phyloP scores from a whole-genome alignment of 2,797 vertebrate genomes.

The Danionella dracula region DNA sequence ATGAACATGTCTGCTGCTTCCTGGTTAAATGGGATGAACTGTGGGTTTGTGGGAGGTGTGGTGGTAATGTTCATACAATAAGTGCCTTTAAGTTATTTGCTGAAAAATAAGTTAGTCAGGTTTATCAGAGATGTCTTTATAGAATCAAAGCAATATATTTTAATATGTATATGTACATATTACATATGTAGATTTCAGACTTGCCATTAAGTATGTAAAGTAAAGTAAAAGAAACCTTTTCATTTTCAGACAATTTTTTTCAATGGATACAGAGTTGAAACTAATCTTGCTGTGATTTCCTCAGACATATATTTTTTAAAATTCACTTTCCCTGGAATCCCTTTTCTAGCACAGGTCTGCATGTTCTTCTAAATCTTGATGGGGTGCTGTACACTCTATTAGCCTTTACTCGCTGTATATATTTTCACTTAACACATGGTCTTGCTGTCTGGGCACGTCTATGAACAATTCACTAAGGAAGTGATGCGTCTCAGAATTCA shows the following conservation, averaged over 20 bases:
- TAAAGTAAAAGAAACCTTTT: too few relatives aligned
- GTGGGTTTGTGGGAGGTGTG: not conserved
- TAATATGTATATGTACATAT: too few relatives aligned
- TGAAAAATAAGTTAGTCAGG: slow-evolving; percentile 61
- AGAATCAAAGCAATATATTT: too few relatives aligned
- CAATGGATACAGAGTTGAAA: not conserved
- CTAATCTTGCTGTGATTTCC: not conserved
- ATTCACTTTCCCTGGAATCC: not conserved
- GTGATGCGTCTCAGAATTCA: not conserved
- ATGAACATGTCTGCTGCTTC: slow-evolving; percentile 45
- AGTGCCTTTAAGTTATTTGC: slow-evolving; percentile 48
- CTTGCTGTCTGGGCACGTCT: slow-evolving; percentile 3
- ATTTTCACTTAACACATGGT: slow-evolving; percentile 10
- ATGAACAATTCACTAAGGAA: not conserved
- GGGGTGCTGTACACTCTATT: slow-evolving; percentile 10
- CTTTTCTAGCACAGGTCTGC: not conserved
- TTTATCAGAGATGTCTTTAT: slow-evolving; percentile 44
- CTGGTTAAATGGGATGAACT: slow-evolving; percentile 2
- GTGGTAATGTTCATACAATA: too few relatives aligned
- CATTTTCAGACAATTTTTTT: too few relatives aligned
- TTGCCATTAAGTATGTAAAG: too few relatives aligned
- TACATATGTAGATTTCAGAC: too few relatives aligned
- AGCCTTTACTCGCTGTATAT: slow-evolving; percentile 12
- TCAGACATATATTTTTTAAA: not conserved
- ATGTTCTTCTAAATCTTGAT: slow-evolving; percentile 7